Percentiles rank a stretch among this genome's conserved stretches.
These are phyloP conservation scores for Daubentonia madagascariensis DNA, from an alignment of 2,113 vertebrate species.

Conservation along the genomic window DNA sequence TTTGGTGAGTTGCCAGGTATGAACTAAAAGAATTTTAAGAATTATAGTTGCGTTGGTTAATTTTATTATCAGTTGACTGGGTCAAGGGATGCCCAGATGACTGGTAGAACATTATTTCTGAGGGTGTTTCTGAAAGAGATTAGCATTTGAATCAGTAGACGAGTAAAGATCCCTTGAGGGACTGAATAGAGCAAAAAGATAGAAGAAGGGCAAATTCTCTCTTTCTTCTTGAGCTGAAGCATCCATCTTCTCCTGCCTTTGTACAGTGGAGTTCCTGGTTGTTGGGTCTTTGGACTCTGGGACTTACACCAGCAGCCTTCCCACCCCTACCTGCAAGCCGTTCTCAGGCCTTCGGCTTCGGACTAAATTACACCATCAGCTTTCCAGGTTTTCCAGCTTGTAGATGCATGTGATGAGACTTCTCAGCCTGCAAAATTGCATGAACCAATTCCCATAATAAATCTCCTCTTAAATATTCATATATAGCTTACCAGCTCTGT, in stretches of 20 bases:
- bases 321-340: fast-evolving
- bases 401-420: background rate
- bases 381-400: background rate
- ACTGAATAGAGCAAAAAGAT: background rate
- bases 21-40: background rate
- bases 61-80: background rate
- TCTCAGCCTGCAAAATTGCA: background rate
- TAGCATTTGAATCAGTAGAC: background rate
- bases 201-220: background rate
- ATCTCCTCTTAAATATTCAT: background rate
- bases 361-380: background rate
- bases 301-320: too few species aligned
- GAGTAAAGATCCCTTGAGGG: background rate
- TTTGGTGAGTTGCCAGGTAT: background rate
- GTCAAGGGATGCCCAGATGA: background rate
- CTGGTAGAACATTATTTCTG: background rate
- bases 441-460: background rate
- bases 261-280: background rate
- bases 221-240: background rate
- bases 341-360: background rate
- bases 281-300: background rate
- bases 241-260: background rate
- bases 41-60: background rate
- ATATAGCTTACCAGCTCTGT: background rate
- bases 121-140: background rate